A percentile compares a stretch with the other conserved stretches of the same genome.
phyloP scores from a whole-genome alignment of 1,140 invertebrate species.

The Drosophila novamexicana region DNA sequence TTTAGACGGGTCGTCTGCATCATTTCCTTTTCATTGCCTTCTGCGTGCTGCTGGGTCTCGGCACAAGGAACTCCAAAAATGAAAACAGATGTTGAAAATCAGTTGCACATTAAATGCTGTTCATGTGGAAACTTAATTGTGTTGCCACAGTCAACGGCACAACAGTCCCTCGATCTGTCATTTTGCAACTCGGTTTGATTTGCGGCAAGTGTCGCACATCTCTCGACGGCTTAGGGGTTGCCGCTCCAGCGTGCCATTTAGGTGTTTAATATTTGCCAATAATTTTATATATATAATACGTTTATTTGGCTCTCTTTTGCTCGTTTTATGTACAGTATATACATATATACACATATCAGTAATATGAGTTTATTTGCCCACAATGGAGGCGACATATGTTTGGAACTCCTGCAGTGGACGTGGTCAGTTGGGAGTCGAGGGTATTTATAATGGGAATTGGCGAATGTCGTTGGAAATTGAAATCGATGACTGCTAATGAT shows the following conservation, averaged over 20 bases:
- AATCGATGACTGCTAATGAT: constrained; percentile 17
- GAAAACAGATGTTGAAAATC: constrained; percentile 84
- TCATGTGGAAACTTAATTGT: constrained; percentile 84
- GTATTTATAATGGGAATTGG: constrained; percentile 25
- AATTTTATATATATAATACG: constrained; percentile 31
- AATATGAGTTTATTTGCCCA: constrained; percentile 44
- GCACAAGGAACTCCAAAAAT: constrained; percentile 70
- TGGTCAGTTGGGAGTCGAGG: constrained; percentile 19
- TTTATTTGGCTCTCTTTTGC: constrained; percentile 16
- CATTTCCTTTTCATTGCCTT: constrained; percentile 71
- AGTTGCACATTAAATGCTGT: constrained; percentile 79
- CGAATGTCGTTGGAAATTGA: constrained; percentile 9
- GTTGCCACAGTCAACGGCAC: constrained; percentile 60
- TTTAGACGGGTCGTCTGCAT: constrained; percentile 71
- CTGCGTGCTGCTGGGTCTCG: constrained; percentile 12
- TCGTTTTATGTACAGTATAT: constrained; percentile 27
- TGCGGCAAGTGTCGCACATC: constrained; percentile 46
- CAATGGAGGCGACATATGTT: constrained; percentile 49
- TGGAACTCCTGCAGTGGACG: background rate
- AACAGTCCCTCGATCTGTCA: constrained; percentile 55
- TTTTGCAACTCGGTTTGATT: constrained; percentile 46
- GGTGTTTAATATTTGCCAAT: constrained; percentile 49
- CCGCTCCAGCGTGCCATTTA: constrained; percentile 16
- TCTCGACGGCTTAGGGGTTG: constrained; percentile 36
- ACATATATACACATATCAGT: constrained; percentile 35